Conservation (phyloP, 2,888 invertebrate species). For the Synergus itoensis region DNA sequence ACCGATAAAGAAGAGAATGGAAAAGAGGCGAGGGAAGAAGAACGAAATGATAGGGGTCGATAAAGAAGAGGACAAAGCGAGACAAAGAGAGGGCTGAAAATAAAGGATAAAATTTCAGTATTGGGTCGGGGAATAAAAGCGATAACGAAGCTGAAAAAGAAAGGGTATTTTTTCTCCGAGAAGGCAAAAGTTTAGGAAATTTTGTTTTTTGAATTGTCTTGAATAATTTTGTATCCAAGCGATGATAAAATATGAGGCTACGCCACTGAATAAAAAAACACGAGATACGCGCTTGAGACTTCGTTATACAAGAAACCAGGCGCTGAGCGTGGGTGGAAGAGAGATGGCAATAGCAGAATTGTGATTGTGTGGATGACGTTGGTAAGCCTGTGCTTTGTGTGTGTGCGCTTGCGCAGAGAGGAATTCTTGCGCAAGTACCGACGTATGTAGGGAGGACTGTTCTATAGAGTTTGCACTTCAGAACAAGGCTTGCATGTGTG, state of each 20-base stretch:
- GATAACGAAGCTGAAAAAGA: neutral
- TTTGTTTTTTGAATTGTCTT: neutral
- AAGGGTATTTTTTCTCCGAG: neutral
- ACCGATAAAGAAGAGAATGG: constrained; percentile 35
- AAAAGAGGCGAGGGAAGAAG: neutral
- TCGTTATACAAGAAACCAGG: constrained; percentile 30
- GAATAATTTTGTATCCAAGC: neutral
- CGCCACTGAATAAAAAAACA: constrained; percentile 14
- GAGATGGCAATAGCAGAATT: neutral
- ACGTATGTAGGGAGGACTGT: constrained; percentile 54
- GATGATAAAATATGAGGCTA: constrained; percentile 10
- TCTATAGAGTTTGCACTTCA: constrained; percentile 28
- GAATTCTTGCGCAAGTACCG: constrained; percentile 64
- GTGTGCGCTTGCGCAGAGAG: constrained; percentile 57
- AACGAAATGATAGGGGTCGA: constrained; percentile 12
- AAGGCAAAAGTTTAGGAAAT: neutral
- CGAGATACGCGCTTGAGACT: constrained; percentile 18
- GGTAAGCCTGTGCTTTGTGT: constrained; percentile 4
- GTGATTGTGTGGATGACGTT: constrained; percentile 27
- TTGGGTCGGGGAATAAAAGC: neutral
- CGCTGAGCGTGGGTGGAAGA: constrained; percentile 22
- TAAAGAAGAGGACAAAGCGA: constrained; percentile 27
- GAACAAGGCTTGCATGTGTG: constrained; percentile 26
- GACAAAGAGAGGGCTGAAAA: constrained; percentile 3
- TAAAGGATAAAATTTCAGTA: constrained; percentile 5